Conservation (phyloP, 2,797 vertebrate genomes). For the Labroides dimidiatus region DNA sequence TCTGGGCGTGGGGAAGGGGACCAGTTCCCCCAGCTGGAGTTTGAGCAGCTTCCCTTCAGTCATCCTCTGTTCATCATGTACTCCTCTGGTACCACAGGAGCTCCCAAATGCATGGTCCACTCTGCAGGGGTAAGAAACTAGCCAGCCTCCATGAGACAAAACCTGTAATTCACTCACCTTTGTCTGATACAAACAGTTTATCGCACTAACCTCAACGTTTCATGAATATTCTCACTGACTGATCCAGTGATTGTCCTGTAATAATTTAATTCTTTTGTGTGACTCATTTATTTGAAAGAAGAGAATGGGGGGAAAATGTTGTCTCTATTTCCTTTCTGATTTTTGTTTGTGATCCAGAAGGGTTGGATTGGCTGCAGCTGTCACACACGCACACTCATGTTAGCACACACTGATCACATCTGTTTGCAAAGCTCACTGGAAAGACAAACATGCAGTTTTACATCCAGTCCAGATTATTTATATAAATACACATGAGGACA, state of each 20-base stretch:
- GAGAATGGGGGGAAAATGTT: constrained; percentile 1
- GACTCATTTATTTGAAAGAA: not conserved
- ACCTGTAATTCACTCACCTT: not conserved
- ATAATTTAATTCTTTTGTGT: not conserved
- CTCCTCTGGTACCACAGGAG: constrained; percentile 95
- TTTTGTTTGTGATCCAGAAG: constrained; percentile 1
- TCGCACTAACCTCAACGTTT: not conserved
- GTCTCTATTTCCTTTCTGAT: constrained; percentile 9
- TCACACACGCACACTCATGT: constrained; percentile 2
- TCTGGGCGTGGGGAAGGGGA: constrained; percentile 83
- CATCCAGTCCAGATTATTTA: constrained; percentile 13
- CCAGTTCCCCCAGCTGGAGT: constrained; percentile 94
- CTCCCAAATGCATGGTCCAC: constrained; percentile 99
- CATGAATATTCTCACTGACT: not conserved
- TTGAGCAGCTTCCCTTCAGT: constrained; percentile 95
- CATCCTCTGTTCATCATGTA: constrained; percentile 97
- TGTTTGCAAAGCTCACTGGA: constrained; percentile 38
- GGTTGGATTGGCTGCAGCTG: constrained; percentile 34
- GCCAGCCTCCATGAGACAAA: not conserved
- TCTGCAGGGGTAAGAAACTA: constrained; percentile 91
- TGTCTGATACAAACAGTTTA: not conserved
- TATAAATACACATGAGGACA: not conserved
- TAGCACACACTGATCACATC: constrained; percentile 27
- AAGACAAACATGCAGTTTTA: constrained; percentile 20
- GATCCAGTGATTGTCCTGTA: not conserved